These are phyloP conservation scores for Crematogaster levior DNA, from an alignment of 2,888 invertebrate species.

Conservation along the genomic window DNA sequence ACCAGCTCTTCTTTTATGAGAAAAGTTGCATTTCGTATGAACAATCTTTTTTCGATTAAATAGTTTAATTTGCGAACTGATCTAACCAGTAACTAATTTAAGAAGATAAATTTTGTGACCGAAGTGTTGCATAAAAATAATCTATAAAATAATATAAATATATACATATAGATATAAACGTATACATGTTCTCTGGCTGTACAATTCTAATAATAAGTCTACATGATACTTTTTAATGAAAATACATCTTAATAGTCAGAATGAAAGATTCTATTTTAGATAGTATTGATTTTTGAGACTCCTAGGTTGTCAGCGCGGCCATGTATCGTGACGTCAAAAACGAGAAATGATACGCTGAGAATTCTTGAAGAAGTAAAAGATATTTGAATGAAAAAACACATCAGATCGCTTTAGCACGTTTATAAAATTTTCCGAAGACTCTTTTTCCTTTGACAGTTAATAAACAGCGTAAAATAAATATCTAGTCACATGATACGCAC, in stretches of 20 bases:
- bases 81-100: too few relatives aligned
- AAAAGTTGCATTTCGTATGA: slow-evolving; percentile 5
- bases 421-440: too few relatives aligned
- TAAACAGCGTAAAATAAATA: too few relatives aligned
- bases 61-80: neutral
- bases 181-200: neutral
- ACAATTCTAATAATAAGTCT: neutral
- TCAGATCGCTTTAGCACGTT: too few relatives aligned
- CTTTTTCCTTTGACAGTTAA: too few relatives aligned
- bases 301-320: too few relatives aligned
- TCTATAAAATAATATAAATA: neutral
- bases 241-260: neutral
- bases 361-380: too few relatives aligned
- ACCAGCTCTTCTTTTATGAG: slow-evolving; percentile 70
- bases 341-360: too few relatives aligned
- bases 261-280: neutral
- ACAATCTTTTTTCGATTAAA: neutral
- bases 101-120: neutral
- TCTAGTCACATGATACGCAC: too few relatives aligned
- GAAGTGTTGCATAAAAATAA: neutral
- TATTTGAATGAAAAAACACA: too few relatives aligned
- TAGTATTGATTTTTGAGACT: neutral
- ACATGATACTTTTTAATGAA: neutral
- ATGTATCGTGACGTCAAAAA: too few relatives aligned
- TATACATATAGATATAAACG: neutral